Evolutionary conservation across 2,888 invertebrate species (phyloP), one percentile per base, ranked within the genome.

Genomic region (Amiota minor): DNA sequence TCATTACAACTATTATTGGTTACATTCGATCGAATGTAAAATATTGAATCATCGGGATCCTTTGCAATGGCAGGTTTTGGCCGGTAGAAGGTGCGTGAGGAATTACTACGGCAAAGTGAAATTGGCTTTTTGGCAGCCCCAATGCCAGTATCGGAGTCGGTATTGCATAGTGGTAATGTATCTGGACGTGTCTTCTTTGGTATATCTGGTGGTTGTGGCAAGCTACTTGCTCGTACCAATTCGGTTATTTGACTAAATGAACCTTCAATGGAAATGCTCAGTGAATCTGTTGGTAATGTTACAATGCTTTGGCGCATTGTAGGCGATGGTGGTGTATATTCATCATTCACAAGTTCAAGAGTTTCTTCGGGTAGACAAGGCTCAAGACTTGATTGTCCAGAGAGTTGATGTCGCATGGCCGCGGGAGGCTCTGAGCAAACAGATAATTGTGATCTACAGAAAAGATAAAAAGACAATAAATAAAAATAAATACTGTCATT

Each of bases 301-400:
- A 35, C 35, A 9, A n/a, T 59, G 59, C 59, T 10, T 11, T 6
- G 47, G 45, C n/a, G 14, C 16, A 61, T 35, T 10, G 35, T 35
- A 35, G 56, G 16, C 1, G 35, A 59, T 70, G 45, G 59, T 70
- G 23, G 45, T 49, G 1, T n/a, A 53, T 76, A 79, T 50, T 84
- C 84, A 55, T 85, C 83, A 61, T 16, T n/a, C 1, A 79, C 73
- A 12, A 75, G 23, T 11, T 81, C 76, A n/a, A 75, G 50, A 16
- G 80, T 85, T 76, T 90, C 90, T 82, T 90, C 90, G 11, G 88
- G 85, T n/a, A 90, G 80, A 18, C 89, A 88, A 1, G 90, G 90
- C 74, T 90, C 90, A 73, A 90, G 81, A 75, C 90, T 90, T 6
- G 90, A 89, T 76, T 90, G 90, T 4, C 89, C 89, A 2, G 90